Conservation (phyloP, 2,113 vertebrate genomes). For the Oreochromis tanganicae region DNA sequence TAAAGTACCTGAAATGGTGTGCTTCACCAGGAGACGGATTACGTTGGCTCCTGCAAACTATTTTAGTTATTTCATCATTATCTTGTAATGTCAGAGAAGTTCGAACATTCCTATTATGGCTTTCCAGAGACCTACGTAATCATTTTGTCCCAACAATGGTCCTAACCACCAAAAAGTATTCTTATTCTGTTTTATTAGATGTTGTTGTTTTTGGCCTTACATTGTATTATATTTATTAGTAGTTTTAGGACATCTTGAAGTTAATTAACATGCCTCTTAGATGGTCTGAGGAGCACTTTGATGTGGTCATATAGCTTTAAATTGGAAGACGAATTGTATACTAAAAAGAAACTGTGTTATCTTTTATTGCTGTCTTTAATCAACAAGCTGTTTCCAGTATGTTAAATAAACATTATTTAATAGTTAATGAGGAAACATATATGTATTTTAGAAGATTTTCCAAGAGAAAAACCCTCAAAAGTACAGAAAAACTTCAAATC, state of each 20-base stretch:
- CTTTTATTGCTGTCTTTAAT: background rate
- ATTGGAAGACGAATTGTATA: background rate
- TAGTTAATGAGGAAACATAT: background rate
- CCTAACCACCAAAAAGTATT: background rate
- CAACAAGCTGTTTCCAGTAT: background rate
- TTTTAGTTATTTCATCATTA: constrained; percentile 6
- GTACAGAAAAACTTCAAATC: background rate
- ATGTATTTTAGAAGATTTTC: background rate
- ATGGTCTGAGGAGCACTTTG: background rate
- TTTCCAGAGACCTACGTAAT: background rate
- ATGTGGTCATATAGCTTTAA: background rate
- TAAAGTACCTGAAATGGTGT: background rate
- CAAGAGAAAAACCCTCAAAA: background rate
- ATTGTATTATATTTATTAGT: background rate
- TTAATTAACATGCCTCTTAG: background rate
- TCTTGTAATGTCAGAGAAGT: background rate
- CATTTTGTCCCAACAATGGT: background rate
- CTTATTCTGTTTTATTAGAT: background rate
- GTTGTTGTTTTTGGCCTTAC: background rate
- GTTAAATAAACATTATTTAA: background rate
- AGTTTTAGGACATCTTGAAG: background rate
- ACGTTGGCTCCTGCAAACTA: background rate
- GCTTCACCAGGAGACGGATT: background rate
- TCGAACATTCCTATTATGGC: background rate
- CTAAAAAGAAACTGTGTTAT: background rate